Evolutionary conservation across 2,113 vertebrate species (phyloP).

Genomic region (Phodopus roborovskii): DNA sequence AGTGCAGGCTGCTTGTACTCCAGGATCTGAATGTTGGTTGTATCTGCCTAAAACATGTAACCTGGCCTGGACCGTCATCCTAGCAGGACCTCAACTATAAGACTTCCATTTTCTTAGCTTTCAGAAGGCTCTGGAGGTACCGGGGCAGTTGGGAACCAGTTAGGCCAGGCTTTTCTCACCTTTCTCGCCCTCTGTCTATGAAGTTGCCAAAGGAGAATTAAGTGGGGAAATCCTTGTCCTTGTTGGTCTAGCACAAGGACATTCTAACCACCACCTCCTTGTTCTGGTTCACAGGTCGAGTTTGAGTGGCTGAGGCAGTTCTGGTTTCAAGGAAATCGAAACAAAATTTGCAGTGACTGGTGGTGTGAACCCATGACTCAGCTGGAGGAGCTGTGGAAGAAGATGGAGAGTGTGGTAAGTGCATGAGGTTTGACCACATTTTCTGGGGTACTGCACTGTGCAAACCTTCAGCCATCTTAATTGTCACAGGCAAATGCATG

Average conservation of each 20-base stretch:
- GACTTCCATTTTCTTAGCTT: not conserved
- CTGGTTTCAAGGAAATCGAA: conserved; percentile 97
- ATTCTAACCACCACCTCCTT: not conserved
- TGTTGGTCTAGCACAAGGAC: not conserved
- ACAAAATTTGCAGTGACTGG: conserved; percentile 94
- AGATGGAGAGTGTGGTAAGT: conserved; percentile 96
- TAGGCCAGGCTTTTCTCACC: conserved; percentile 35
- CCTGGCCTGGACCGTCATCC: not conserved
- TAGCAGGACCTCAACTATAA: not conserved
- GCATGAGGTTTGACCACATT: fast-evolving
- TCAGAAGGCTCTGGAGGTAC: conserved; percentile 12
- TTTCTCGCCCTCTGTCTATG: not conserved
- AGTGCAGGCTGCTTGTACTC: not conserved
- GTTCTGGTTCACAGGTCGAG: conserved; percentile 90
- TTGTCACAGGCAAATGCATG: not conserved
- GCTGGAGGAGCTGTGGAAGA: conserved; percentile 94
- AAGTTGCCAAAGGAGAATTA: conserved; percentile 13
- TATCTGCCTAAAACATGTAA: not conserved
- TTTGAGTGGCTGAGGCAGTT: conserved; percentile 98
- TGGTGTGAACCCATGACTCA: conserved; percentile 94
- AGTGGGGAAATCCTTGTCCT: not conserved
- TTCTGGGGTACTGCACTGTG: not conserved
- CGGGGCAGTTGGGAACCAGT: not conserved
- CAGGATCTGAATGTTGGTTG: not conserved
- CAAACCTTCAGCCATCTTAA: fast-evolving